Conservation (phyloP, 30 jellyfish, hydroid and myxozoan genomes). For the Hydra vulgaris region DNA sequence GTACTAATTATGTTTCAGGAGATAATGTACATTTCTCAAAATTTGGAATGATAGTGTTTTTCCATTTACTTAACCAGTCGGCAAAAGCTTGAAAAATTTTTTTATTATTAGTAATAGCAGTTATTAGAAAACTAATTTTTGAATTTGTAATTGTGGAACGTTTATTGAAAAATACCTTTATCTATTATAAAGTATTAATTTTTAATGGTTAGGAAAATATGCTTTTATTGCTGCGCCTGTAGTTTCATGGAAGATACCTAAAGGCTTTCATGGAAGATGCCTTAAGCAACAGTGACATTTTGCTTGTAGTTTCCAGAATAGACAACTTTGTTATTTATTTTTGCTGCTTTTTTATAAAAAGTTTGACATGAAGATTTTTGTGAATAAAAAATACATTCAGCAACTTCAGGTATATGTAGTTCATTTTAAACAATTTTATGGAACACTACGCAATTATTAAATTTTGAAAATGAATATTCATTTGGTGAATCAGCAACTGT, state of each 20-base stretch:
- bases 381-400: neutral
- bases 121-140: no score
- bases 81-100: no score
- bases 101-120: no score
- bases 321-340: neutral
- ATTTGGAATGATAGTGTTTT: no score
- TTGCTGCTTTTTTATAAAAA: neutral
- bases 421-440: neutral
- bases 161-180: no score
- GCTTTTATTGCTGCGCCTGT: neutral
- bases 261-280: neutral
- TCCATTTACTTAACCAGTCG: no score
- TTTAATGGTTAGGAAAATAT: no score
- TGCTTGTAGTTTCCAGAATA: neutral
- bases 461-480: neutral
- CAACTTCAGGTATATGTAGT: neutral
- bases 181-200: no score
- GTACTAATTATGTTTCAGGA: no score
- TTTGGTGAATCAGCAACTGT: neutral
- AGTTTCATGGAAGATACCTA: neutral
- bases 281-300: neutral
- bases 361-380: neutral
- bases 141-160: no score
- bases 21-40: no score
- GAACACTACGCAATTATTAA: neutral